Percentiles rank a stretch among this genome's conserved stretches.
Conservation (phyloP, 2,888 invertebrate species). For the Linnaemya vulpina region DNA sequence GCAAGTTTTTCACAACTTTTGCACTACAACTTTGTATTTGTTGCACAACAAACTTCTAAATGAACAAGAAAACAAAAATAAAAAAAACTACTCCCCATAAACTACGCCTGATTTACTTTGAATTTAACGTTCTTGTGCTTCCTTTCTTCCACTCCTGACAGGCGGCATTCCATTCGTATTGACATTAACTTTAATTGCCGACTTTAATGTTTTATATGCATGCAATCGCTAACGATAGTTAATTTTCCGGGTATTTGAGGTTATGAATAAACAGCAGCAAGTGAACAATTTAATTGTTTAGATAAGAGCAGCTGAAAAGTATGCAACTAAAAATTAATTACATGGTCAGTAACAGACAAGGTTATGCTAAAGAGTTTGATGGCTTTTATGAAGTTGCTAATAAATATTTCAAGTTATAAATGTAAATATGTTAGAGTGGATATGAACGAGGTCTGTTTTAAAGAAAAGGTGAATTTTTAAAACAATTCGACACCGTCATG, state of each 20-base stretch:
- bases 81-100: too few species aligned
- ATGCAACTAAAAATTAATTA: not conserved
- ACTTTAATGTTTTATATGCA: slow-evolving; percentile 17
- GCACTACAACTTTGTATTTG: not conserved
- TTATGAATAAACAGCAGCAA: not conserved
- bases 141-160: not conserved
- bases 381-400: not conserved
- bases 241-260: not conserved
- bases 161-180: not conserved
- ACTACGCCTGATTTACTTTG: not conserved
- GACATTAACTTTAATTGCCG: slow-evolving; percentile 26
- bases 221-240: not conserved
- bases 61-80: not conserved
- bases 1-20: not conserved
- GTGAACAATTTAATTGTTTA: not conserved
- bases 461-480: too few species aligned
- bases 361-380: not conserved
- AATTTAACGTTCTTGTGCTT: not conserved
- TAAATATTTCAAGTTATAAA: too few species aligned
- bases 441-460: too few species aligned
- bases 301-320: not conserved
- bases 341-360: not conserved
- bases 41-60: not conserved
- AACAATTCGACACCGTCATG: too few species aligned
- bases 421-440: not conserved